phyloP scores from a whole-genome alignment of 2,113 vertebrate species.

The Hemiscyllium ocellatum region DNA sequence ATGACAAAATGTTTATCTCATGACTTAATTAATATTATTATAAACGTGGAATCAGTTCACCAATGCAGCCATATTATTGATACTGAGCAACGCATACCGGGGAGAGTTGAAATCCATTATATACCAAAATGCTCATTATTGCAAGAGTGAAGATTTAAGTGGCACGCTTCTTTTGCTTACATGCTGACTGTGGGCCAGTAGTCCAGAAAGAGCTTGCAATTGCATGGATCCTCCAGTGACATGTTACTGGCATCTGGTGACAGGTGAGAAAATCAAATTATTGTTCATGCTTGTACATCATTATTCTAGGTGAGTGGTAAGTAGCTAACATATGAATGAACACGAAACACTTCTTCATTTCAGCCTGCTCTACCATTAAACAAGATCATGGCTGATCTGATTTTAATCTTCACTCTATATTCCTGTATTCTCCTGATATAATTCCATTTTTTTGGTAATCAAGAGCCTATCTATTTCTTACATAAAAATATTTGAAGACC shows the following conservation, averaged over 20 bases:
- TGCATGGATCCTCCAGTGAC: background rate
- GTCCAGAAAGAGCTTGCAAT: background rate
- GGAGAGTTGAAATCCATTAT: background rate
- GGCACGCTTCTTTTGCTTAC: background rate
- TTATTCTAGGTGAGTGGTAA: too few species aligned
- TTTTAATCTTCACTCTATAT: too few species aligned
- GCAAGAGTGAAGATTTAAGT: background rate
- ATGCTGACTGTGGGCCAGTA: background rate
- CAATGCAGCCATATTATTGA: background rate
- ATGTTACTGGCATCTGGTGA: background rate
- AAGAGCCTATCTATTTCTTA: too few species aligned
- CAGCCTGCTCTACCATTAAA: too few species aligned
- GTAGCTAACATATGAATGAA: too few species aligned
- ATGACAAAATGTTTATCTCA: background rate
- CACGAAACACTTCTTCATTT: too few species aligned
- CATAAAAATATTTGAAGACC: too few species aligned
- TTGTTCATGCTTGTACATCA: background rate
- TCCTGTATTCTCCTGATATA: too few species aligned
- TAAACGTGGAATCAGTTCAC: background rate
- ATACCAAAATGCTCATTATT: background rate
- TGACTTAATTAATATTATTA: background rate
- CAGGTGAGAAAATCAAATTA: background rate
- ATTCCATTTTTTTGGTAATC: too few species aligned
- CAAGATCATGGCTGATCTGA: too few species aligned
- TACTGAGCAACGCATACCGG: background rate